These are phyloP conservation scores for Vespertilio murinus DNA, from an alignment of 2,797 vertebrate genomes.

Conservation along the genomic window DNA sequence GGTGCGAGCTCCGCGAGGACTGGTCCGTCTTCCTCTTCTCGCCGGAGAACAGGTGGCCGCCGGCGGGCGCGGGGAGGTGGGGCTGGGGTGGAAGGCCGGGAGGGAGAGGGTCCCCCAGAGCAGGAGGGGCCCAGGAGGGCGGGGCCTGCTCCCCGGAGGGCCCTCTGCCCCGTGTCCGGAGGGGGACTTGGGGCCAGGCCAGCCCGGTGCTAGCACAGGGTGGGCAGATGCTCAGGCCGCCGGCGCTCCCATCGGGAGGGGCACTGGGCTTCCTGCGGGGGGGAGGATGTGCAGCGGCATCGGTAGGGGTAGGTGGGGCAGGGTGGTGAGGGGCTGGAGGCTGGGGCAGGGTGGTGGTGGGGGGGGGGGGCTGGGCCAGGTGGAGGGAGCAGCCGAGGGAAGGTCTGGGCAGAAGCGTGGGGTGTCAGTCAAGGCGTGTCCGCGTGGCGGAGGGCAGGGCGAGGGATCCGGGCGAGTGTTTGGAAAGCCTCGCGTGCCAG, in stretches of 20 bases:
- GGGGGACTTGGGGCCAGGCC: neutral
- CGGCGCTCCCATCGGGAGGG: neutral
- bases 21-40: slow-evolving; percentile 99
- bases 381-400: neutral
- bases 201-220: neutral
- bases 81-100: neutral
- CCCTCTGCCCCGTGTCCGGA: neutral
- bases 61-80: neutral
- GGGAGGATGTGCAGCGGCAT: neutral
- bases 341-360: no score
- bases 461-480: neutral
- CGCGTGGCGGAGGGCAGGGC: neutral
- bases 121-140: neutral
- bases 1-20: slow-evolving; percentile 94
- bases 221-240: neutral
- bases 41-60: slow-evolving; percentile 95
- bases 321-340: no score
- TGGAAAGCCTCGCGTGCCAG: neutral
- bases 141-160: neutral
- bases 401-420: neutral
- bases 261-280: neutral
- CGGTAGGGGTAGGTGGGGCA: neutral
- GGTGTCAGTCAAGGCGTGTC: neutral
- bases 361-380: no score
- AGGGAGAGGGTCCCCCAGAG: neutral